Conservation (phyloP, 2,888 invertebrate genomes). For the Pemphredon lugubris region DNA sequence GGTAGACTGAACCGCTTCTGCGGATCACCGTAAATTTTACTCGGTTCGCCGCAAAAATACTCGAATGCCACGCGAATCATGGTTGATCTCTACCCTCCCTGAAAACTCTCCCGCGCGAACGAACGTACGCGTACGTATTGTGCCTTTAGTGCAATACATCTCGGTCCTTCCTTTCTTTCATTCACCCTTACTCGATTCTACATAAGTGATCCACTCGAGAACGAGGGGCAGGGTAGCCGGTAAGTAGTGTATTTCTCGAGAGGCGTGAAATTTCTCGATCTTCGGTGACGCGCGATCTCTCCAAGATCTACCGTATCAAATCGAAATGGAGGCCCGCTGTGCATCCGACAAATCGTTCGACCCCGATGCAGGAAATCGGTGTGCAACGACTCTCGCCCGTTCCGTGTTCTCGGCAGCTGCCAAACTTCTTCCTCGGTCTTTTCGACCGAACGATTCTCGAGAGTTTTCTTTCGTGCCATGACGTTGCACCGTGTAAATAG, state of each 20-base stretch:
- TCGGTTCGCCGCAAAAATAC: conserved; percentile 39
- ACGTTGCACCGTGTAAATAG: conserved; percentile 22
- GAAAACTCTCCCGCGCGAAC: not conserved
- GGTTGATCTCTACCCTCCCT: conserved; percentile 12
- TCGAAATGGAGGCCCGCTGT: conserved; percentile 32
- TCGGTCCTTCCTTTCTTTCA: not conserved
- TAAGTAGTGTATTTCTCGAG: conserved; percentile 40
- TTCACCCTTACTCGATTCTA: conserved; percentile 2
- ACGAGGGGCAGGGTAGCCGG: not conserved
- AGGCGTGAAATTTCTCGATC: conserved; percentile 61
- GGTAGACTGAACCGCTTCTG: conserved; percentile 30
- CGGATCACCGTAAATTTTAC: conserved; percentile 17
- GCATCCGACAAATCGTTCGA: conserved; percentile 55
- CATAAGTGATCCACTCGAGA: conserved; percentile 32
- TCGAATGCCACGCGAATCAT: conserved; percentile 2
- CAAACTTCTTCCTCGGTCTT: conserved; percentile 27
- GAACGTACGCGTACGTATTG: no score
- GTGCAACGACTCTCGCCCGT: conserved; percentile 41
- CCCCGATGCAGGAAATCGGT: conserved; percentile 53
- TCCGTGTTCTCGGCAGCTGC: conserved; percentile 50
- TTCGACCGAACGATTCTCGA: conserved; percentile 18
- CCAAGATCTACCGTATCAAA: conserved; percentile 56
- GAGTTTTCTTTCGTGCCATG: conserved; percentile 33
- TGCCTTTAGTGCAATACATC: no score
- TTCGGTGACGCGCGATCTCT: conserved; percentile 30